Evolutionary conservation across 2,113 vertebrate genomes (phyloP).

Genomic region (Spilogale gracilis): DNA sequence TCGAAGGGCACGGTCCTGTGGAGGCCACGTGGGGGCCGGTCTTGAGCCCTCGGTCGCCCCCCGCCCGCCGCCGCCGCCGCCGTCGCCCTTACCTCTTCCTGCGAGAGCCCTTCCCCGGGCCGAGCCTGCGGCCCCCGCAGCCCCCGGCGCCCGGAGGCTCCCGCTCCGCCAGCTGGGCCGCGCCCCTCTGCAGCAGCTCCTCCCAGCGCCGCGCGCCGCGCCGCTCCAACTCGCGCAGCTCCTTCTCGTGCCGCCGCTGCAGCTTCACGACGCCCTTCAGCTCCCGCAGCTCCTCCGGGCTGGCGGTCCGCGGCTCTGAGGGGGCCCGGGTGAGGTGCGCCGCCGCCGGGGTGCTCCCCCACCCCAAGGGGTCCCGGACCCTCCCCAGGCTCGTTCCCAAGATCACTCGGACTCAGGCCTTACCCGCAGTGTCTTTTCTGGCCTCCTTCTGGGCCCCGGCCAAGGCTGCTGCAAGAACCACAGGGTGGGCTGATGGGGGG

Average conservation of each 20-base stretch:
- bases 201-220: constrained; percentile 92
- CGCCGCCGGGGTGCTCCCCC: neutral
- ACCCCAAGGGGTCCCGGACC: neutral
- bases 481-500: neutral
- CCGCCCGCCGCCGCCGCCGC: neutral
- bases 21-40: neutral
- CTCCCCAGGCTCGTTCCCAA: neutral
- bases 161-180: constrained; percentile 82
- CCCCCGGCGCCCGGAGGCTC: constrained; percentile 85
- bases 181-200: constrained; percentile 93
- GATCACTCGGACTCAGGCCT: neutral
- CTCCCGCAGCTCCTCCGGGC: constrained; percentile 91
- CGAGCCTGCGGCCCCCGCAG: constrained; percentile 86
- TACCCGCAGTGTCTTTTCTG: constrained; percentile 75
- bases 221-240: constrained; percentile 93
- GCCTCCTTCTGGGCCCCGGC: constrained; percentile 64
- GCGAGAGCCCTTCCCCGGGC: constrained; percentile 83
- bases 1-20: constrained; percentile 77
- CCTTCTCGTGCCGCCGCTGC: constrained; percentile 95
- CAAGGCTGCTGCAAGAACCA: constrained; percentile 80
- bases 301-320: constrained; percentile 91
- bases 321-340: neutral
- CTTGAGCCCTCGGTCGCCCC: neutral
- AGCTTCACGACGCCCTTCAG: constrained; percentile 94
- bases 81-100: constrained; percentile 86